A percentile compares a stretch with the other conserved stretches of the same genome.
Evolutionary conservation across 2,113 vertebrate genomes (phyloP).

Genomic region (Chaetura pelagica): DNA sequence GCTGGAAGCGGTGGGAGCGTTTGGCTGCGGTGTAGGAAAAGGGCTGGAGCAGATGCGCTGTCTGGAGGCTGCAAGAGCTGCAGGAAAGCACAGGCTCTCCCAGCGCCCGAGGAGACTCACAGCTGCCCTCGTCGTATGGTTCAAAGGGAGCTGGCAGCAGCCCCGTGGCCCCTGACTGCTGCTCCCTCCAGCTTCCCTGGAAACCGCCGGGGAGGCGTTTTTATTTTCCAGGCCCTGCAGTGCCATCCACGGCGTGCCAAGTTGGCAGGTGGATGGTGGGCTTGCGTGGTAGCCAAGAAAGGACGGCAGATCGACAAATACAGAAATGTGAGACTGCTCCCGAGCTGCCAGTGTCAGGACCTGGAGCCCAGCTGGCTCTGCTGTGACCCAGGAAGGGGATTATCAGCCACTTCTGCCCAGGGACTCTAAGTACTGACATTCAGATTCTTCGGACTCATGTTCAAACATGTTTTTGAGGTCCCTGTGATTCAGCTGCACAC

Average conservation of each 20-base stretch:
- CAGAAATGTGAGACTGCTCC: slow-evolving; percentile 8
- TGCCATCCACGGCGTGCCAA: neutral
- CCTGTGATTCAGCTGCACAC: neutral
- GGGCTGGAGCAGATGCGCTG: neutral
- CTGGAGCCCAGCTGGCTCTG: neutral
- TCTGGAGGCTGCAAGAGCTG: neutral
- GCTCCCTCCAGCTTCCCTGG: slow-evolving; percentile 31
- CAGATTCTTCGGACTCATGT: neutral
- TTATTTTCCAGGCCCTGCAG: neutral
- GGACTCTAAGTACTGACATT: neutral
- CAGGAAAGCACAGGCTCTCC: neutral
- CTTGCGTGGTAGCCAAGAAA: neutral
- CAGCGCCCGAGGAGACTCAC: neutral
- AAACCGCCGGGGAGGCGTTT: neutral
- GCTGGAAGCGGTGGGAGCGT: neutral
- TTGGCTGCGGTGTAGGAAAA: neutral
- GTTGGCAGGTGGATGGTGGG: neutral
- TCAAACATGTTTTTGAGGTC: neutral
- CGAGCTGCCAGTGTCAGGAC: neutral
- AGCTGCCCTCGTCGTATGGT: neutral
- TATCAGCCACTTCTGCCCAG: neutral
- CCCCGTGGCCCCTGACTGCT: neutral
- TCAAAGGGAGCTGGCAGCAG: neutral
- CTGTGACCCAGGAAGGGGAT: neutral
- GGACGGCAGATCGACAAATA: neutral